Conservation (phyloP, 2,113 vertebrate genomes). For the Myrmecobius fasciatus region DNA sequence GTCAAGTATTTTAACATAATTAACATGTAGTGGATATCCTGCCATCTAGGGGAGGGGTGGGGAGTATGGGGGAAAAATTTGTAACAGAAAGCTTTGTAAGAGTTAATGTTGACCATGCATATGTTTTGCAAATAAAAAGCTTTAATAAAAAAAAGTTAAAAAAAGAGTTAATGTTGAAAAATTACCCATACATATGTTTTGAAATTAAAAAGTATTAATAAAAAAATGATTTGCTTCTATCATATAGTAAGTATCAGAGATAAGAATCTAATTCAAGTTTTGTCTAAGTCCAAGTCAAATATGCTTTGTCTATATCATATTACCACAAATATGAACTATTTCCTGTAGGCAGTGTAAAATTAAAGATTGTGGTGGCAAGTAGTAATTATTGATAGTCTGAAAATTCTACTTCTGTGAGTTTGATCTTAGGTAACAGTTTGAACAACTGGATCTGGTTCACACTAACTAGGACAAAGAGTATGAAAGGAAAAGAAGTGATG, state of each 20-base stretch:
- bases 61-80: no score
- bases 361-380: neutral
- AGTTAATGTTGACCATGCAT: no score
- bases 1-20: no score
- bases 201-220: no score
- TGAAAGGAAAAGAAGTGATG: neutral
- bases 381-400: neutral
- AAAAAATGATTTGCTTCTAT: neutral
- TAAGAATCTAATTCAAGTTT: neutral
- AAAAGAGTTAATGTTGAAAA: no score
- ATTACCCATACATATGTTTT: no score
- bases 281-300: neutral
- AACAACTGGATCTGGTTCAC: neutral
- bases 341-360: neutral
- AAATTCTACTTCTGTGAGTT: neutral
- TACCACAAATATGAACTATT: neutral
- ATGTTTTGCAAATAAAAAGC: no score
- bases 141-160: no score
- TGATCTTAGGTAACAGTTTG: neutral
- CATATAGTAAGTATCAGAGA: neutral
- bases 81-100: no score
- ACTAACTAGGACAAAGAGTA: neutral
- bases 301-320: no score
- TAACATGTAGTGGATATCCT: no score
- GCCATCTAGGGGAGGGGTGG: no score